Percentiles rank a stretch among this genome's conserved stretches.
Conservation (phyloP, 2,888 invertebrate species). For the Encarsia formosa region DNA sequence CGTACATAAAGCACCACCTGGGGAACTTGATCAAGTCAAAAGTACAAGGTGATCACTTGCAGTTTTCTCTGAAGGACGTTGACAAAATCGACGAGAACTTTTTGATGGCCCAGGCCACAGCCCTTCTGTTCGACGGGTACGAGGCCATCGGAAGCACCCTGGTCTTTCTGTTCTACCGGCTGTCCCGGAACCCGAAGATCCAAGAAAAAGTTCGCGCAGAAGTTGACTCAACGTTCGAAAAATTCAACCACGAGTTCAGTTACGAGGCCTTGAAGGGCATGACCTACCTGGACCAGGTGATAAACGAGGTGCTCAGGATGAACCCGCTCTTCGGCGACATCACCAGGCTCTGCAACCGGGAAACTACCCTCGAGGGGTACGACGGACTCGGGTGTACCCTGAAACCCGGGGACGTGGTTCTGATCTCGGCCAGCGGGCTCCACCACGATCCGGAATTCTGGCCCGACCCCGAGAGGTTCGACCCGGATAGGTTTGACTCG, state of each 20-base stretch:
- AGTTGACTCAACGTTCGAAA: conserved; percentile 42
- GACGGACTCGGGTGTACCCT: conserved; percentile 34
- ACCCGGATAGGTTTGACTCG: conserved; percentile 38
- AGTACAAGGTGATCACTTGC: conserved; percentile 35
- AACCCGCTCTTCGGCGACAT: conserved; percentile 21
- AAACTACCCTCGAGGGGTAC: conserved; percentile 30
- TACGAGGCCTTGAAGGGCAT: conserved; percentile 54
- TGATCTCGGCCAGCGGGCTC: conserved; percentile 27
- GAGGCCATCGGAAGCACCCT: conserved; percentile 55
- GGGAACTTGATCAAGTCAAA: conserved; percentile 31
- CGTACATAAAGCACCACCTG: conserved; percentile 34
- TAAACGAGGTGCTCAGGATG: conserved; percentile 38
- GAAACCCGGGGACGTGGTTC: conserved; percentile 30
- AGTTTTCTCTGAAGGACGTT: no score
- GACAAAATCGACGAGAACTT: conserved; percentile 39
- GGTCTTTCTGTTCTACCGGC: conserved; percentile 50
- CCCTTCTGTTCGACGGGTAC: conserved; percentile 56
- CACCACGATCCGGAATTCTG: conserved; percentile 36
- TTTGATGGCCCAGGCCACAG: conserved; percentile 50
- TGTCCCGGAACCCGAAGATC: conserved; percentile 50
- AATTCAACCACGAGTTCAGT: conserved; percentile 46
- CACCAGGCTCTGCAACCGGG: conserved; percentile 31
- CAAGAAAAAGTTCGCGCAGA: conserved; percentile 53
- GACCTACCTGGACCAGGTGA: conserved; percentile 55
- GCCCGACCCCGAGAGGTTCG: conserved; percentile 34